Conservation (phyloP, 2,888 invertebrate species). For the Ametastegia equiseti region DNA sequence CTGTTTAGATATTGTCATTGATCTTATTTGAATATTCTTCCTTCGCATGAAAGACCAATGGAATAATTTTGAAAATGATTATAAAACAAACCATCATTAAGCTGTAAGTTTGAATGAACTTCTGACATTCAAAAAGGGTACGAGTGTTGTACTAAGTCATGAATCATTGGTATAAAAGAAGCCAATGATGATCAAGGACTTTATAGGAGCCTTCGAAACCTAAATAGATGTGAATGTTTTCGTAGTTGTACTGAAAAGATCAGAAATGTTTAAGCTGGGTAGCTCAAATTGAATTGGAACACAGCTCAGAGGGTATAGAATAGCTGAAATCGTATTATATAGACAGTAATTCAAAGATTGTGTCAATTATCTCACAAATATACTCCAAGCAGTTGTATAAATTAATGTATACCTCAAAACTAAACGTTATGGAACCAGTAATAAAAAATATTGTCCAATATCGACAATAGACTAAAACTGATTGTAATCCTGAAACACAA, state of each 20-base stretch:
- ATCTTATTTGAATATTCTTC: not conserved
- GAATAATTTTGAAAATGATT: not conserved
- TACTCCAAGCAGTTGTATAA: not conserved
- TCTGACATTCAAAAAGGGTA: not conserved
- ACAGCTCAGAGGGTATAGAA: constrained; percentile 8
- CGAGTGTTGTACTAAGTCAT: not conserved
- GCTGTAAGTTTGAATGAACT: constrained; percentile 9
- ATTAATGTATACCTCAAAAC: not conserved
- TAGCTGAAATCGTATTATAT: not conserved
- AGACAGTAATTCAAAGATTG: not conserved
- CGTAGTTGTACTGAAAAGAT: not conserved
- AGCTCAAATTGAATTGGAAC: constrained; percentile 33
- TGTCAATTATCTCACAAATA: not conserved
- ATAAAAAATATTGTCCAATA: not conserved
- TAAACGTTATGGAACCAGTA: not conserved
- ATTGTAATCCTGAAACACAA: not conserved
- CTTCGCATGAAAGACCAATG: not conserved
- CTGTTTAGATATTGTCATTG: not conserved
- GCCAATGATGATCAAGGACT: not conserved
- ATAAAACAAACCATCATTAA: not conserved
- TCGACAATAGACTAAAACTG: not conserved
- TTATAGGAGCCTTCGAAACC: not conserved
- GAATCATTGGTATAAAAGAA: not conserved
- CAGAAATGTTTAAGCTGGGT: constrained; percentile 16
- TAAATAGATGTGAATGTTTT: not conserved